These are phyloP conservation scores for Rhinolophus ferrumequinum DNA, from an alignment of 2,113 vertebrate genomes.

Conservation along the genomic window DNA sequence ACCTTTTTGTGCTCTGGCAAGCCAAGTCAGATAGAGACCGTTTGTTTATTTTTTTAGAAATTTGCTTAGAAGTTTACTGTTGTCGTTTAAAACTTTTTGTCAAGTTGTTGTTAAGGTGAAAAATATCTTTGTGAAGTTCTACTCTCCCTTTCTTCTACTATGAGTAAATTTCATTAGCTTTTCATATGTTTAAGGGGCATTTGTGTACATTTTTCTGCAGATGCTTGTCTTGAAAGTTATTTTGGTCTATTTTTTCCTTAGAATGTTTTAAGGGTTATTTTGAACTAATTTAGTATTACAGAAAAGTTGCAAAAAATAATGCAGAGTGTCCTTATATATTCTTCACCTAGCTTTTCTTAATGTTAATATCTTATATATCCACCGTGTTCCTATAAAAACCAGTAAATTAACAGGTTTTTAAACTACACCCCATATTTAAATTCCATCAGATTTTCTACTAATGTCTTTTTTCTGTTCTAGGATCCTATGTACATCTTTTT, in stretches of 20 bases:
- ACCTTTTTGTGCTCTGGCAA: neutral
- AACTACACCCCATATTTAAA: neutral
- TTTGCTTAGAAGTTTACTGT: neutral
- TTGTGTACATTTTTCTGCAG: neutral
- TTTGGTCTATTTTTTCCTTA: neutral
- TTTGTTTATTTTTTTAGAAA: neutral
- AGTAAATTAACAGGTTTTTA: neutral
- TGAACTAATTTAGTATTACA: neutral
- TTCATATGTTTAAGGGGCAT: neutral
- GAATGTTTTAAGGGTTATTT: neutral
- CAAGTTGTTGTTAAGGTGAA: neutral
- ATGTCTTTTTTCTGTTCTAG: neutral
- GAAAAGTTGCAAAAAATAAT: neutral
- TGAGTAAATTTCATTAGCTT: neutral
- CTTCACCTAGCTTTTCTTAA: neutral
- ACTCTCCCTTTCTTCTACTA: neutral
- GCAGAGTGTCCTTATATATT: fast-evolving
- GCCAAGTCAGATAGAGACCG: neutral
- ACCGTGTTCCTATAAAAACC: neutral
- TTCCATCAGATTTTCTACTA: neutral
- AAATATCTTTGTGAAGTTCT: neutral
- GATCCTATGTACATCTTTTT: neutral
- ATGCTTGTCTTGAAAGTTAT: neutral
- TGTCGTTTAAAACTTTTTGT: neutral
- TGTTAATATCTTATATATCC: neutral